Evolutionary conservation across 37 sponge, comb jelly and placozoan genomes (phyloP), one percentile per base, ranked within the genome.

Genomic region (Crambe crambe): DNA sequence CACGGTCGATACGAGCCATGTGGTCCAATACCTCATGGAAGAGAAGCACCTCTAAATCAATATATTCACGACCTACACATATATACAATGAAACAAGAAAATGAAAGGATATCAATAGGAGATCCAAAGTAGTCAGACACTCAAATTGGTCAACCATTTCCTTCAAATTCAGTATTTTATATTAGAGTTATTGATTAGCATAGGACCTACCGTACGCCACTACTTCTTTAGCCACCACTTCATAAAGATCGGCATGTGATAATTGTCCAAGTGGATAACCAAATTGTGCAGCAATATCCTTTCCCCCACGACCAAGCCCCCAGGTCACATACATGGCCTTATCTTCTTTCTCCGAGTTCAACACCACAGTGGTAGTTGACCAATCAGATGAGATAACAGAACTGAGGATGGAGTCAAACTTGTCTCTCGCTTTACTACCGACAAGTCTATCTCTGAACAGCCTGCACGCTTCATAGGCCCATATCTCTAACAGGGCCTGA

Each of bases 11-110:
- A 8, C 87, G 73, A 35, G 91, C 90, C 42, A 94, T 87, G 85
- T 90, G 83, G 32, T 86, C 89, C 73, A 98, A 73, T 17, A 98
- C 95, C 63, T 98, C 99, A 21, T 82, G 77, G 80, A 96, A 91
- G 43, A 98, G 47, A 56, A 89, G 72, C 26, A 96, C 81, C 38
- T 91, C 81, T 47, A 98, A 35, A 25, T 88, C 87, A 73, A 58
- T 37, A 41, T 87, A 80, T 58, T 92, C 92, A 64, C 92, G 85
- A 80, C 92, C 89, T 92, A 40, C 0, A 37, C 2, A 23, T 2
- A 70, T 41, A 62, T 62, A 8, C 6, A 27, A 54, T 12, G 56
- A n/a, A n/a, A n/a, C n/a, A n/a, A n/a, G n/a, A n/a, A n/a, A n/a
- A n/a, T n/a, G n/a, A n/a, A n/a, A n/a, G n/a, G n/a, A n/a, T n/a